These are phyloP conservation scores for Gasterosteus nipponicus DNA, from an alignment of 2,113 vertebrate genomes.

Conservation along the genomic window DNA sequence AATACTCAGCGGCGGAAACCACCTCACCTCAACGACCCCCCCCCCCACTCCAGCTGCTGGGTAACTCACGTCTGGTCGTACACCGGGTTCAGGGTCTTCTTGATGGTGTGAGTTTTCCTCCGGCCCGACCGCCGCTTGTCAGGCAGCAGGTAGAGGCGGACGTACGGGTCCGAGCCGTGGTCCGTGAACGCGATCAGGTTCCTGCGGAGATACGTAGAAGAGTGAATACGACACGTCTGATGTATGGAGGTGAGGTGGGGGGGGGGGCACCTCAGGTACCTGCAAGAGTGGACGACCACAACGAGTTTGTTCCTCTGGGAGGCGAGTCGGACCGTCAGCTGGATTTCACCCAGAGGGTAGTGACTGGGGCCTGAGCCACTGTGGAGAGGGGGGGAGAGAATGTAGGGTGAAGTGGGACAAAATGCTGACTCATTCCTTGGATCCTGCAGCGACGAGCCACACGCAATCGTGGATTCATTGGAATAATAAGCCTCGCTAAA, in stretches of 20 bases:
- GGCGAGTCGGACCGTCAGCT: conserved; percentile 92
- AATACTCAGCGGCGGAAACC: background rate
- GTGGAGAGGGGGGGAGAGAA: conserved; percentile 1
- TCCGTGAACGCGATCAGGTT: conserved; percentile 94
- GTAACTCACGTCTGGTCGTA: conserved; percentile 91
- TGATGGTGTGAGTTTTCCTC: conserved; percentile 92
- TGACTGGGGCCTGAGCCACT: conserved; percentile 90
- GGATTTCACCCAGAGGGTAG: conserved; percentile 91
- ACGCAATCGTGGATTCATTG: too few relatives aligned
- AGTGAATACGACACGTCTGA: too few relatives aligned
- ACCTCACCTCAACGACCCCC: too few relatives aligned
- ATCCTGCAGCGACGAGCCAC: too few relatives aligned
- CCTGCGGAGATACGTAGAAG: conserved; percentile 67
- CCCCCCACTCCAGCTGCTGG: too few relatives aligned
- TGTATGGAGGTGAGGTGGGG: background rate
- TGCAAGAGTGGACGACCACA: conserved; percentile 93
- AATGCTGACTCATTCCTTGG: background rate
- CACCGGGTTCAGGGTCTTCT: conserved; percentile 91
- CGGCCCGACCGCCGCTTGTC: conserved; percentile 95
- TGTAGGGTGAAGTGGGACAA: background rate
- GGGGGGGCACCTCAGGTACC: conserved; percentile 74
- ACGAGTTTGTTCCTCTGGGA: conserved; percentile 95
- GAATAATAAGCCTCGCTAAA: too few relatives aligned
- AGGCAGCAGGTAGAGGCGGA: conserved; percentile 93
- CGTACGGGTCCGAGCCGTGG: conserved; percentile 92